Conservation (phyloP, 2,888 invertebrate genomes). For the Vesta saturnalis region DNA sequence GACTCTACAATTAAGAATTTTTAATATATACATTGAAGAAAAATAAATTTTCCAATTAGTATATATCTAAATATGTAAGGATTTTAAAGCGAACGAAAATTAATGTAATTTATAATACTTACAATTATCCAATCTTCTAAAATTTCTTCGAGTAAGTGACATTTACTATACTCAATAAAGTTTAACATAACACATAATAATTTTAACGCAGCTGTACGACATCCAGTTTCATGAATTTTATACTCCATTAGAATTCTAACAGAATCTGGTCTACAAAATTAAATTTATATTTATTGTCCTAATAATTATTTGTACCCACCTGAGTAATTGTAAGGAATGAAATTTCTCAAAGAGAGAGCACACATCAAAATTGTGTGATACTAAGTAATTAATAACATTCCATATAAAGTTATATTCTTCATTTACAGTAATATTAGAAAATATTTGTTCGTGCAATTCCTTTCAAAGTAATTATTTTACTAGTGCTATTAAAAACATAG, state of each 20-base stretch:
- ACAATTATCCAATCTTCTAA: constrained; percentile 20
- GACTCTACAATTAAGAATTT: constrained; percentile 3
- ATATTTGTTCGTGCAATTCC: constrained; percentile 24
- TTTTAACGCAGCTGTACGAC: constrained; percentile 16
- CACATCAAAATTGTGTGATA: constrained; percentile 30
- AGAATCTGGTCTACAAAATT: background rate
- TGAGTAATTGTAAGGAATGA: constrained; percentile 14
- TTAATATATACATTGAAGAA: background rate
- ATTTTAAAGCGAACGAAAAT: background rate
- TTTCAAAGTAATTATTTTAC: no score
- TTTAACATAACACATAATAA: constrained; percentile 24
- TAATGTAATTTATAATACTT: background rate
- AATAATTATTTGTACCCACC: background rate
- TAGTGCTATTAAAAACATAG: background rate
- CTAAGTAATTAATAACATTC: constrained; percentile 22
- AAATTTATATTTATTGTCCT: background rate
- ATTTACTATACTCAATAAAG: constrained; percentile 19
- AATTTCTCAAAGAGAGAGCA: constrained; percentile 20
- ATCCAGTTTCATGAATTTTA: constrained; percentile 19
- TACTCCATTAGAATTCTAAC: constrained; percentile 21
- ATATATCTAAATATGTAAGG: background rate
- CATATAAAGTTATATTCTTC: constrained; percentile 18
- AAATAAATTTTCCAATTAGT: background rate
- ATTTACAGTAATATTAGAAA: constrained; percentile 16
- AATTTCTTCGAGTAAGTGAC: constrained; percentile 20